These are phyloP conservation scores for Cantharis nigra DNA, from an alignment of 2,888 invertebrate genomes.

Conservation along the genomic window DNA sequence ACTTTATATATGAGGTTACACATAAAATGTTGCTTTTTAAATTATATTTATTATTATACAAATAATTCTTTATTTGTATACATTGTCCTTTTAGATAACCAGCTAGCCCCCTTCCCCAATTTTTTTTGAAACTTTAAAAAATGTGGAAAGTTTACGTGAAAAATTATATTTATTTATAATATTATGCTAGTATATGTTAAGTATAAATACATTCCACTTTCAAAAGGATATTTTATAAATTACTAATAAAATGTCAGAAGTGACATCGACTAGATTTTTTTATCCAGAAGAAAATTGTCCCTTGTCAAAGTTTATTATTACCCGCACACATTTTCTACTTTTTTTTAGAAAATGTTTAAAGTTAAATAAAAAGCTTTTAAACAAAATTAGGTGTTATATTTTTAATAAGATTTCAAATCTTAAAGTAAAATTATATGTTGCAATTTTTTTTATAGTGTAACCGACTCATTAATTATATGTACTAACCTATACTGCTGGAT, in stretches of 20 bases:
- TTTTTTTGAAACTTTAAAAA: no score
- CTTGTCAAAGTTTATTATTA: background rate
- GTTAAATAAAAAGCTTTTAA: background rate
- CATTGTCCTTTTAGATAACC: no score
- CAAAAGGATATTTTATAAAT: background rate
- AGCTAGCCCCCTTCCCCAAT: no score
- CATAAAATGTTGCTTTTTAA: no score
- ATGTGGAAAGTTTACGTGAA: no score
- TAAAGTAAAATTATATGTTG: background rate
- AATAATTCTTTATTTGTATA: no score
- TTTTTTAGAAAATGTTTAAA: background rate
- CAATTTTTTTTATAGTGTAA: background rate
- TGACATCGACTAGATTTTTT: background rate
- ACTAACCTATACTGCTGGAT: no score
- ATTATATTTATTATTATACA: no score
- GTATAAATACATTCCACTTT: background rate
- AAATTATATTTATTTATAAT: no score
- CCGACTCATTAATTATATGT: background rate
- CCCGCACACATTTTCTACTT: background rate
- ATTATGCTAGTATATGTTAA: no score
- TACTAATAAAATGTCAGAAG: background rate
- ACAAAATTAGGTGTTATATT: background rate
- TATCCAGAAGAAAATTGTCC: background rate
- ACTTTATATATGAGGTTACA: background rate
- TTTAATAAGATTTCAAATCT: background rate